These are phyloP conservation scores for Volucella bombylans DNA, from an alignment of 2,888 invertebrate species.

Conservation along the genomic window DNA sequence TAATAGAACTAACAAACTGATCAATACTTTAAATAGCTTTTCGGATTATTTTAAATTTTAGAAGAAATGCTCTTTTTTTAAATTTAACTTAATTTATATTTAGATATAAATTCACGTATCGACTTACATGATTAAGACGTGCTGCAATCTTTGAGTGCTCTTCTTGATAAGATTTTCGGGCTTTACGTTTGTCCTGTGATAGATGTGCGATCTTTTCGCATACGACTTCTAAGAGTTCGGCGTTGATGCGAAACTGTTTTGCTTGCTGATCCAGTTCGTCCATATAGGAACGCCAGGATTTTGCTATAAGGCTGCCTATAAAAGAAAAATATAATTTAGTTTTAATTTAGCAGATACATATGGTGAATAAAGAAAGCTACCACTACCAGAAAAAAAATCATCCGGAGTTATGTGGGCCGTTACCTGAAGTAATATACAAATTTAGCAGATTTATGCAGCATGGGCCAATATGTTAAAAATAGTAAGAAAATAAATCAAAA, in stretches of 20 bases:
- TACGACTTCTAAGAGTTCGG: conserved; percentile 91
- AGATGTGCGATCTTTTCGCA: conserved; percentile 92
- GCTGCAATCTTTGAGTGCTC: conserved; percentile 92
- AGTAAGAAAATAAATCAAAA: too few relatives aligned
- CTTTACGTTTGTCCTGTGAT: conserved; percentile 93
- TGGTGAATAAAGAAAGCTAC: too few relatives aligned
- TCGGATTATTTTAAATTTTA: conserved; percentile 33
- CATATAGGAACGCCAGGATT: conserved; percentile 92
- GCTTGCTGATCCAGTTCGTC: conserved; percentile 94
- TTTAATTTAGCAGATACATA: background rate
- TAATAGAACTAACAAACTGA: conserved; percentile 40
- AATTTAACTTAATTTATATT: conserved; percentile 1
- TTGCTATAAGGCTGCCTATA: conserved; percentile 86
- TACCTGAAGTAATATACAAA: too few relatives aligned
- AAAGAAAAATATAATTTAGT: conserved; percentile 5
- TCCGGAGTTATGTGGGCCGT: too few relatives aligned
- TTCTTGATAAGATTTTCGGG: conserved; percentile 93
- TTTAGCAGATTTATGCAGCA: too few relatives aligned
- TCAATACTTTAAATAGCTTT: conserved; percentile 36
- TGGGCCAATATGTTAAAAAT: too few relatives aligned
- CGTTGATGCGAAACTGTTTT: conserved; percentile 91
- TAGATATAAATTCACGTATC: background rate
- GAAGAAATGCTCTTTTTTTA: conserved; percentile 5
- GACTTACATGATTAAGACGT: conserved; percentile 90
- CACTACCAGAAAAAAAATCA: too few relatives aligned